These are phyloP conservation scores for Hycleus cichorii DNA, from an alignment of 1,140 invertebrate genomes.

Conservation along the genomic window DNA sequence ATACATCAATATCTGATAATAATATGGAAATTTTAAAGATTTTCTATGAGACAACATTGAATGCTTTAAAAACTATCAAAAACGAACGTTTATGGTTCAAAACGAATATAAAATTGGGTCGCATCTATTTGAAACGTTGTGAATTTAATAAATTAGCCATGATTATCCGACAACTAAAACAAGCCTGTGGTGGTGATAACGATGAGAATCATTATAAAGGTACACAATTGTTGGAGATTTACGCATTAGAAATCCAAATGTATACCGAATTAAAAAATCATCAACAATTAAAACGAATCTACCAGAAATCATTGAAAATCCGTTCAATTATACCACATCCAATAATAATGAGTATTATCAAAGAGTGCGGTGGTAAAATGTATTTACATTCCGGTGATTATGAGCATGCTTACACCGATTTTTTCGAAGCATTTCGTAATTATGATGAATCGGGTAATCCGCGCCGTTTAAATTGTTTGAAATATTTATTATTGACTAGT, in stretches of 20 bases:
- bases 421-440: constrained; percentile 99
- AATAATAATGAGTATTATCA: constrained; percentile 97
- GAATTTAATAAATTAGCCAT: constrained; percentile 90
- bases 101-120: constrained; percentile 98
- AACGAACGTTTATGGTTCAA: constrained; percentile 99
- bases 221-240: constrained; percentile 95
- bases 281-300: constrained; percentile 94
- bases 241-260: constrained; percentile 99
- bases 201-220: constrained; percentile 97
- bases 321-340: constrained; percentile 99
- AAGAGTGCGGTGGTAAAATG: constrained; percentile 99
- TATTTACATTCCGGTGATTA: constrained; percentile 96
- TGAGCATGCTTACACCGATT: constrained; percentile 92
- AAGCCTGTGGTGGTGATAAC: constrained; percentile 94
- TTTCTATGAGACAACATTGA: constrained; percentile 97
- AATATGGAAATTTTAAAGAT: constrained; percentile 98
- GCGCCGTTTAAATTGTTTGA: constrained; percentile 92
- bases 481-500: constrained; percentile 96
- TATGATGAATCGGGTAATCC: constrained; percentile 98
- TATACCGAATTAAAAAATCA: constrained; percentile 99
- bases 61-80: constrained; percentile 94
- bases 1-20: constrained; percentile 97
- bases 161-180: constrained; percentile 93
- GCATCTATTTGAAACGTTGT: constrained; percentile 91
- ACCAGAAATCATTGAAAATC: constrained; percentile 95